Base-by-base conservation (phyloP, 2,797 vertebrate genomes). In the Anguilla pacifica region DNA sequence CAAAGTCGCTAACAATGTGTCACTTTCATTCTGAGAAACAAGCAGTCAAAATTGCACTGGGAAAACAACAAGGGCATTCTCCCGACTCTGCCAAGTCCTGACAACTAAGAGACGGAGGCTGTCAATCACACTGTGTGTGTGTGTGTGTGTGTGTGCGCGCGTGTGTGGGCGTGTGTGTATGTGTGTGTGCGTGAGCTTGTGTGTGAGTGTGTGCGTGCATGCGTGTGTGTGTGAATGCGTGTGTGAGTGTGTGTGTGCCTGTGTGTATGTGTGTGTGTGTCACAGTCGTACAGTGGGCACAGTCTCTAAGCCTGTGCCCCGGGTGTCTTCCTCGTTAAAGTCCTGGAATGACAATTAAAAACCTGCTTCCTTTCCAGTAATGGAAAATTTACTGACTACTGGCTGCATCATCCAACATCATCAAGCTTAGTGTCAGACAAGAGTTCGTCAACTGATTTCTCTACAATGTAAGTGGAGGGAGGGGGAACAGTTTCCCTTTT, bases 41-140 rank as follows among this genome's bases (percentile, higher is more conserved):
- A 88, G 87, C 83, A 88, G 83, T 89, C 74, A 87, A 57, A 87
- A 85, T 85, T 83, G 83, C 61, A 86, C n/a, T 57, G 83, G 74
- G 86, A 85, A 81, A 89, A 85, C 84, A 87, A 67, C 57, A 55
- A 81, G 72, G 83, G 57, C 72, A 74, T 46, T 55, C 86, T 74
- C 17, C 19, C 19, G 79, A 81, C 53, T 57, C 82, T 55, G 35
- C 67, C 70, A 35, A 86, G 13, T 74, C 64, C 51, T 64, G 49
- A 87, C 83, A 87, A 59, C 70, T 43, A 25, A 85, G 83, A 85
- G 28, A 89, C 49, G 43, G 61, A 39, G 46, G 46, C 59, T 79
- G 86, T 89, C 88, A 89, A 85, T 82, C 88, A 87, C 31, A 67
- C 74, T 31, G 31, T 22, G 53, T 31, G 61, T 43, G 55, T 49